Conservation (phyloP, 2,797 vertebrate genomes). For the Varecia variegata region DNA sequence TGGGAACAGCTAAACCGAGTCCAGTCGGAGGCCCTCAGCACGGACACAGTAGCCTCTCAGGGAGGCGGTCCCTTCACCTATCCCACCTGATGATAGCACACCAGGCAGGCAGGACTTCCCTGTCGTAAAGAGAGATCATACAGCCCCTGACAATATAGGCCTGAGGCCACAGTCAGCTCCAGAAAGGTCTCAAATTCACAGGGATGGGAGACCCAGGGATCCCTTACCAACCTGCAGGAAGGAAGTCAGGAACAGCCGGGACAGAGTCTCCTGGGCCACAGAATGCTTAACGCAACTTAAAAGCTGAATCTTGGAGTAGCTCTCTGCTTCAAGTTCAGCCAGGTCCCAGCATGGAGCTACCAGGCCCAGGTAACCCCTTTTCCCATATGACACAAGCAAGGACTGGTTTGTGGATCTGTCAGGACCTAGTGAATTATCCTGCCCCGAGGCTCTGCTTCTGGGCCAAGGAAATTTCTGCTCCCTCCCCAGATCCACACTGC, state of each 20-base stretch:
- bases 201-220: neutral
- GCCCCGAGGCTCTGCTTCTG: neutral
- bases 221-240: neutral
- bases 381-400: neutral
- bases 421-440: neutral
- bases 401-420: neutral
- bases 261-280: neutral
- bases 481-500: neutral
- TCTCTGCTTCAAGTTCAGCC: neutral
- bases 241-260: neutral
- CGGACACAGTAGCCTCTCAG: neutral
- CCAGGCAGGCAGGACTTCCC: neutral
- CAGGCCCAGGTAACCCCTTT: neutral
- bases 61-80: neutral
- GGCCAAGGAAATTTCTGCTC: neutral
- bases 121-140: too few species aligned
- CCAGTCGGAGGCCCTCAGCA: neutral
- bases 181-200: neutral
- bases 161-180: neutral
- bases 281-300: neutral
- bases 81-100: neutral
- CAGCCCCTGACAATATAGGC: neutral
- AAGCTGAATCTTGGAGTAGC: neutral
- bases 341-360: neutral
- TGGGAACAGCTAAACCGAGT: neutral